These are phyloP conservation scores for Spondyliosoma cantharus DNA, from an alignment of 2,797 vertebrate genomes.

Conservation along the genomic window DNA sequence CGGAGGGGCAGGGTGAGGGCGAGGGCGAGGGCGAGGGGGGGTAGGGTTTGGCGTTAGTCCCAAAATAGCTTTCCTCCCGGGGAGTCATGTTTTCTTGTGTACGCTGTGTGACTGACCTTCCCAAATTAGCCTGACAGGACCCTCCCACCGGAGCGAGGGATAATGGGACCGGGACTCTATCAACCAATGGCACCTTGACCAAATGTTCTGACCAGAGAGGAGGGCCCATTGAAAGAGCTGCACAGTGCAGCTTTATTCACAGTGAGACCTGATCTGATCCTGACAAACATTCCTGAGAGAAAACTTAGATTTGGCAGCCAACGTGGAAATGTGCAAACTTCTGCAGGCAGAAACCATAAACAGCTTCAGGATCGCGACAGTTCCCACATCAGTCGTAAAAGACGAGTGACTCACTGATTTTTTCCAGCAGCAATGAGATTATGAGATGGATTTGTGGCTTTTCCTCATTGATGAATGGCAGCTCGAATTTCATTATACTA, in stretches of 20 bases:
- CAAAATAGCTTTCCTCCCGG: constrained; percentile 72
- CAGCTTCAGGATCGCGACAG: constrained; percentile 41
- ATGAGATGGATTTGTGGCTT: constrained; percentile 43
- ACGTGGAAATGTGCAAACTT: constrained; percentile 62
- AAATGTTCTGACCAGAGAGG: constrained; percentile 62
- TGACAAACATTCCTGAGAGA: constrained; percentile 45
- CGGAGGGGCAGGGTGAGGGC: not conserved
- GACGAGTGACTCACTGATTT: constrained; percentile 44
- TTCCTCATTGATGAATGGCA: constrained; percentile 41
- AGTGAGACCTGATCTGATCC: constrained; percentile 44
- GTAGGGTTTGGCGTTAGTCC: constrained; percentile 23
- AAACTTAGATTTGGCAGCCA: constrained; percentile 40
- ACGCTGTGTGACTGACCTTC: constrained; percentile 72
- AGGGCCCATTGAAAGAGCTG: constrained; percentile 41
- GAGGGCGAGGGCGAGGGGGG: not conserved
- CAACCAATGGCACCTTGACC: constrained; percentile 75
- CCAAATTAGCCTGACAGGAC: constrained; percentile 73
- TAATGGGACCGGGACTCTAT: constrained; percentile 51
- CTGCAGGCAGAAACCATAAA: constrained; percentile 58
- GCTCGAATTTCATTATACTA: constrained; percentile 62
- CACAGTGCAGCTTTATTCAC: constrained; percentile 31
- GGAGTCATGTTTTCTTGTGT: constrained; percentile 73
- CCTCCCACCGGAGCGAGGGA: constrained; percentile 55
- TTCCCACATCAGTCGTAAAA: constrained; percentile 60
- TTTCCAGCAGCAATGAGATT: constrained; percentile 54